Conservation (phyloP, 2,113 vertebrate genomes). For the Castor canadensis region DNA sequence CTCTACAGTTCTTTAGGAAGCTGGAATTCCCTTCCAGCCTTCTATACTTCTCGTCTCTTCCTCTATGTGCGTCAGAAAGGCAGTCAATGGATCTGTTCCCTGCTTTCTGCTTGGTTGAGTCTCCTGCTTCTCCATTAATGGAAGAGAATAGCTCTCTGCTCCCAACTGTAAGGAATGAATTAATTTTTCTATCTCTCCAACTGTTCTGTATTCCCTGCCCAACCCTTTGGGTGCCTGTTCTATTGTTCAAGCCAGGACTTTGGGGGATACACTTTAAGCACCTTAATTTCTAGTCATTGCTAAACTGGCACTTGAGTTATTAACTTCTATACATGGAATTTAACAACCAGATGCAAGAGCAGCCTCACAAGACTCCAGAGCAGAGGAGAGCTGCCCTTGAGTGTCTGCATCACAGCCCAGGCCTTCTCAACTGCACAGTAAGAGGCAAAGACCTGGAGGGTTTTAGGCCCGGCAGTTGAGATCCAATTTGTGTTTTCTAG, state of each 20-base stretch:
- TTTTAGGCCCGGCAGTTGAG: background rate
- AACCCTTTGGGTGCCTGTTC: background rate
- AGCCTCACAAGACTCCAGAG: rapidly evolving
- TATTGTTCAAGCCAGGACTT: rapidly evolving
- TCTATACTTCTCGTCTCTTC: background rate
- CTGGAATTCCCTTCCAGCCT: background rate
- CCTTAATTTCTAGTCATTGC: background rate
- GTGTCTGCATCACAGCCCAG: rapidly evolving
- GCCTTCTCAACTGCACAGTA: background rate
- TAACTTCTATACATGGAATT: background rate
- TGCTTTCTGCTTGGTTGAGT: background rate
- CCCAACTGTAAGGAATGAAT: background rate
- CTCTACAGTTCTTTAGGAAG: background rate
- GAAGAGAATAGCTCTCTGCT: background rate
- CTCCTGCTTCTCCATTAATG: background rate
- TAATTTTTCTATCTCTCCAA: background rate
- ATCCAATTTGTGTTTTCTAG: background rate
- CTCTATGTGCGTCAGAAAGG: background rate
- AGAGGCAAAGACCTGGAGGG: background rate
- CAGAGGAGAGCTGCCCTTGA: background rate
- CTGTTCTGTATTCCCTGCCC: background rate
- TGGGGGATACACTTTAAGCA: rapidly evolving
- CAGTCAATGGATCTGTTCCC: rapidly evolving
- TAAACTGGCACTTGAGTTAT: background rate
- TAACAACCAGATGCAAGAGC: background rate